Evolutionary conservation across 35 echinoderm and acorn worm species (phyloP), one percentile per base, ranked within the genome.

Genomic region (Strongylocentrotus purpuratus): DNA sequence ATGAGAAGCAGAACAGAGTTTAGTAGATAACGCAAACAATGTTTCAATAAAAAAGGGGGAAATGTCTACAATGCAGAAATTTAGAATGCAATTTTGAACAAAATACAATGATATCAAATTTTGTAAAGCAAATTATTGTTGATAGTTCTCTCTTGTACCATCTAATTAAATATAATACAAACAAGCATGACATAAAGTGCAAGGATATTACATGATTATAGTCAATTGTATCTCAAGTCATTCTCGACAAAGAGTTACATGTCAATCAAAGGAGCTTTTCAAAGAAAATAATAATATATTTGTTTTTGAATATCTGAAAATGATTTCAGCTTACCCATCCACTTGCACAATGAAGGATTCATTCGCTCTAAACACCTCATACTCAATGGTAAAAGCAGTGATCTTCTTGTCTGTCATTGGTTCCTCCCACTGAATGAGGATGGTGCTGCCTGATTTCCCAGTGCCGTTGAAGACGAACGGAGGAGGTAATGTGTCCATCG

Each of bases 361-460:
- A 58, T 93, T 93, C 7, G 46, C 46, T n/a, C 91, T 45, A 20
- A 2, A 28, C 8, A 93, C 31, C 45, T 58, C 46, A 46, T 93
- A 93, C 46, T 93, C 46, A 58, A 93, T 93, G 13, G 10, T 93
- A 58, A 50, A 93, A 31, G 33, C 48, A 2, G 31, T 46, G 45
- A 93, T 93, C 45, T 93, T 47, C 91, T 93, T 93, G 33, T 93
- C 11, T 93, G 91, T 93, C 5, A 48, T 13, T 12, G 91, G 91
- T 32, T 48, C 0, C 17, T 93, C 91, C 91, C 91, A 93, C 28
- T 93, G 91, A 15, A 93, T 47, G 17, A 93, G 91, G 31, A 93
- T n/a, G 31, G 91, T 48, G 5, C 91, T 93, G 14, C 33, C 91
- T 3, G 91, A 47, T 32, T 31, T 47, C 10, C 91, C 48, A 47